Evolutionary conservation across 2,888 invertebrate genomes (phyloP).

Genomic region (Drosophila nr. perissopoda): DNA sequence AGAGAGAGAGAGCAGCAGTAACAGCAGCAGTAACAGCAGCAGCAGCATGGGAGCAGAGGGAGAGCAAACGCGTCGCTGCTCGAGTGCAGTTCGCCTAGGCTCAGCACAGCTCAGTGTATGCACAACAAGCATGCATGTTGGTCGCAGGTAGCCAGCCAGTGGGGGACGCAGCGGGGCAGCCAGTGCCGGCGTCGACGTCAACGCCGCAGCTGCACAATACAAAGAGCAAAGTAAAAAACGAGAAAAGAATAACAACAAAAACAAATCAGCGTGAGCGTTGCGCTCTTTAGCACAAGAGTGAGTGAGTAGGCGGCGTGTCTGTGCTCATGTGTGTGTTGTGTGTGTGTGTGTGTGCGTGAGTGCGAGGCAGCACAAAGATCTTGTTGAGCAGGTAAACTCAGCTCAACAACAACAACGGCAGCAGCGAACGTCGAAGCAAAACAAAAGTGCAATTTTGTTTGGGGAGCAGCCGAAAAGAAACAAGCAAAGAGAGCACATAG

Average conservation of each 20-base stretch:
- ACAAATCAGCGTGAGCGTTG: slow-evolving; percentile 42
- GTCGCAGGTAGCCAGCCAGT: slow-evolving; percentile 64
- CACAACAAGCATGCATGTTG: slow-evolving; percentile 45
- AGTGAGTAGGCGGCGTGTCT: slow-evolving; percentile 57
- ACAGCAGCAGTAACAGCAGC: not conserved
- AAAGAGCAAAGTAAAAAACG: slow-evolving; percentile 46
- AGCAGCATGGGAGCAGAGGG: slow-evolving; percentile 5
- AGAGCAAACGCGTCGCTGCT: slow-evolving; percentile 8
- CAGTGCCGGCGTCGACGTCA: slow-evolving; percentile 23
- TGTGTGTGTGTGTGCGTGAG: slow-evolving; percentile 21
- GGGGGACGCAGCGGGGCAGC: slow-evolving; percentile 43
- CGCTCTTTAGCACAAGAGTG: slow-evolving; percentile 46
- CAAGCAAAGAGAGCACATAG: slow-evolving; percentile 38
- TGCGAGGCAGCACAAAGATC: slow-evolving; percentile 68
- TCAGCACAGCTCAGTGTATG: slow-evolving; percentile 33
- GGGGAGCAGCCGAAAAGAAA: slow-evolving; percentile 20
- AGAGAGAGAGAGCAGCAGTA: slow-evolving; percentile 33
- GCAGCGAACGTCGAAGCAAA: slow-evolving; percentile 81
- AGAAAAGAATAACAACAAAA: slow-evolving; percentile 42
- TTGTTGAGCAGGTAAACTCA: slow-evolving; percentile 73
- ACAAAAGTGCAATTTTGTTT: slow-evolving; percentile 76
- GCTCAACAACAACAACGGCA: slow-evolving; percentile 33
- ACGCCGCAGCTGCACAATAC: slow-evolving; percentile 30
- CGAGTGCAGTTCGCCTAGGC: slow-evolving; percentile 46
- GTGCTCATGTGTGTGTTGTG: slow-evolving; percentile 17